These are phyloP conservation scores for Paramuricea clavata DNA, from an alignment of 92 coral and sea anemone genomes.

Conservation along the genomic window DNA sequence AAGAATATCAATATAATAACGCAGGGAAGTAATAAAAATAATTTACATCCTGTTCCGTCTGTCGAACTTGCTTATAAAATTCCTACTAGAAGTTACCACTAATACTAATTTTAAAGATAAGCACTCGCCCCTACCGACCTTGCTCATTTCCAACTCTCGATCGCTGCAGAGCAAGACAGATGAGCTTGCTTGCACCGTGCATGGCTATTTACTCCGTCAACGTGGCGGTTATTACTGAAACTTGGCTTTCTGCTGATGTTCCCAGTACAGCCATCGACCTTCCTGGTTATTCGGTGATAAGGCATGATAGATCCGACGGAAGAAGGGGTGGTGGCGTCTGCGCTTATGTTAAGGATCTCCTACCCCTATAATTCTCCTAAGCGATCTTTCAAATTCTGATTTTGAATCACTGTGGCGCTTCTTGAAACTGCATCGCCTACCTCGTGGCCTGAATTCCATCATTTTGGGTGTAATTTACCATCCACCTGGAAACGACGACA, in stretches of 20 bases:
- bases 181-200: no score
- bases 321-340: not conserved
- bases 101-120: no score
- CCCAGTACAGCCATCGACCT: not conserved
- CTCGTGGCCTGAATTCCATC: conserved; percentile 33
- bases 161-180: no score
- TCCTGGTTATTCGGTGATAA: conserved; percentile 19
- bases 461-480: conserved; percentile 33
- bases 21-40: no score
- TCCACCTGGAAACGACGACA: conserved; percentile 19
- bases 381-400: not conserved
- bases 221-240: conserved; percentile 22
- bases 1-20: no score
- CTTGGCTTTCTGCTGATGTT: conserved; percentile 25
- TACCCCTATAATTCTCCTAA: not conserved
- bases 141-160: no score
- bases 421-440: conserved; percentile 30
- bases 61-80: no score
- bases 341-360: not conserved
- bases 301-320: conserved; percentile 24
- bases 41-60: no score
- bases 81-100: no score
- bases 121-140: no score
- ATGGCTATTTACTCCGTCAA: not conserved
- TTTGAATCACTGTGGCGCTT: not conserved